Evolutionary conservation across 2,113 vertebrate species (phyloP).

Genomic region (Pluvialis apricaria): DNA sequence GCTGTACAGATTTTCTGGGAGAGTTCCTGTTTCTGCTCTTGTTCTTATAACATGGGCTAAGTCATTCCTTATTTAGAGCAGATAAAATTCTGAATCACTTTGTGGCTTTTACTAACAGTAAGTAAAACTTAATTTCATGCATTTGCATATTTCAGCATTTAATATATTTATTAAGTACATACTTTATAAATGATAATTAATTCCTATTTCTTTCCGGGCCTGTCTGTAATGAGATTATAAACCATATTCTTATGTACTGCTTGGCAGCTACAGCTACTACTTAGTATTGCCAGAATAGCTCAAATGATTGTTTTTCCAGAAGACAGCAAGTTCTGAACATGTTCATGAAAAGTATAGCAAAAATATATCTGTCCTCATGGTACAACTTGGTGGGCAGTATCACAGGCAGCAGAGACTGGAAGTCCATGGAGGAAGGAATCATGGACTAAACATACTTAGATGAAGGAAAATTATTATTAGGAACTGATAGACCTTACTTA

Average conservation of each 20-base stretch:
- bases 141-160: background rate
- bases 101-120: background rate
- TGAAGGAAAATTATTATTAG: background rate
- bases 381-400: background rate
- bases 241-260: background rate
- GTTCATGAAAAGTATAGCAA: background rate
- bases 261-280: background rate
- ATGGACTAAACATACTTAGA: background rate
- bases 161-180: background rate
- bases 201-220: background rate
- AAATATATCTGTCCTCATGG: background rate
- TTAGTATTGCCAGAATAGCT: background rate
- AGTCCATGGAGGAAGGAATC: background rate
- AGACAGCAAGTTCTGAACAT: background rate
- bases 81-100: background rate
- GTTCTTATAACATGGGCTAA: background rate
- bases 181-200: background rate
- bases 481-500: background rate
- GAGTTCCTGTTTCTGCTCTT: background rate
- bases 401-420: background rate
- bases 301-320: background rate
- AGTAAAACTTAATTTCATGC: background rate
- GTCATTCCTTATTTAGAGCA: background rate
- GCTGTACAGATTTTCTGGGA: background rate
- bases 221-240: background rate